These are phyloP conservation scores for Artemisiospiza belli DNA, from an alignment of 2,113 vertebrate species.

Conservation along the genomic window DNA sequence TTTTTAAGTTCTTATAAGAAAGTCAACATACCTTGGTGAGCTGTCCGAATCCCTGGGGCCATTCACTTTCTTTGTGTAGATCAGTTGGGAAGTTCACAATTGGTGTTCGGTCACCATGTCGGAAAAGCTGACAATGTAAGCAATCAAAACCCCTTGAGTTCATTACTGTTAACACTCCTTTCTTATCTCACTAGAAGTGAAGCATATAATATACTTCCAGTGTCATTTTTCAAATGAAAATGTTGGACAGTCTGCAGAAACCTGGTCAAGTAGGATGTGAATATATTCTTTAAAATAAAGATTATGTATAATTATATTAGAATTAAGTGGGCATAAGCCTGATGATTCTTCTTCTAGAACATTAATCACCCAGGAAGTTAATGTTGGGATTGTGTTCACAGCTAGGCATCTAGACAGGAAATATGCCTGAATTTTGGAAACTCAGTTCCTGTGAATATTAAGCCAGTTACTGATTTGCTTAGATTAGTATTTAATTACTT, in stretches of 20 bases:
- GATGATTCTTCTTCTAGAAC: not conserved
- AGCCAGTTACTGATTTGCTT: not conserved
- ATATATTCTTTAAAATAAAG: not conserved
- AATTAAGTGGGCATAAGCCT: not conserved
- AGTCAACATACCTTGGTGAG: slow-evolving; percentile 82
- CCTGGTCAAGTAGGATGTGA: not conserved
- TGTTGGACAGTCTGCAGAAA: not conserved
- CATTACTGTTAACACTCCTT: not conserved
- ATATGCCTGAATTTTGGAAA: not conserved
- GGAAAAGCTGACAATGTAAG: slow-evolving; percentile 77
- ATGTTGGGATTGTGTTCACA: not conserved
- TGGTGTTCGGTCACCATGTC: slow-evolving; percentile 88
- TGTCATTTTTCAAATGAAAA: not conserved
- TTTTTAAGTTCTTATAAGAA: not conserved
- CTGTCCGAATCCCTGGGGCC: slow-evolving; percentile 89
- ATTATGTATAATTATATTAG: not conserved
- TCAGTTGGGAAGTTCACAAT: slow-evolving; percentile 84
- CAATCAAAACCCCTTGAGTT: not conserved
- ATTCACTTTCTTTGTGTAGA: slow-evolving; percentile 80
- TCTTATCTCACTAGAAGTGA: not conserved
- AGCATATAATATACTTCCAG: not conserved
- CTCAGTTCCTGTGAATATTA: not conserved
- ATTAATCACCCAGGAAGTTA: not conserved
- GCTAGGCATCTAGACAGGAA: not conserved
- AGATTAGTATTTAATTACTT: not conserved